Conservation (phyloP, 2,113 vertebrate species). For the Sinocyclocheilus grahami region DNA sequence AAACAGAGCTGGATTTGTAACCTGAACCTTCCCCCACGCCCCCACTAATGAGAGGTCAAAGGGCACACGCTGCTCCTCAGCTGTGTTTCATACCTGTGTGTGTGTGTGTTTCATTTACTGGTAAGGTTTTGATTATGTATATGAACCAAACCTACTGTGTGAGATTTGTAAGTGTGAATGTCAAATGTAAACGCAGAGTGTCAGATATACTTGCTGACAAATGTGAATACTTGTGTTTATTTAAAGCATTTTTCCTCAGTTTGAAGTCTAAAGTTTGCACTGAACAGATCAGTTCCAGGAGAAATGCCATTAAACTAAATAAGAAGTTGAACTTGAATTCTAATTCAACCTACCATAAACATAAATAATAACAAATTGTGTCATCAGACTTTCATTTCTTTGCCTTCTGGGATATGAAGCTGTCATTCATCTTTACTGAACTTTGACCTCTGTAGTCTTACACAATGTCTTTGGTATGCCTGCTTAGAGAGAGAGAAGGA, state of each 20-base stretch:
- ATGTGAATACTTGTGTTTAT: neutral
- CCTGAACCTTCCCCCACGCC: slow-evolving; percentile 83
- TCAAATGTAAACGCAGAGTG: slow-evolving; percentile 5
- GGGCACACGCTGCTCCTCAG: slow-evolving; percentile 78
- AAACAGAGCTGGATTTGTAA: slow-evolving; percentile 97
- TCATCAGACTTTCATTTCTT: neutral
- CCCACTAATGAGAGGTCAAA: slow-evolving; percentile 98
- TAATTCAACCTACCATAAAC: neutral
- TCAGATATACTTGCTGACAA: slow-evolving; percentile 1
- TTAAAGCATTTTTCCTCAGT: neutral
- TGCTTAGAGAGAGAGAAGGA: neutral
- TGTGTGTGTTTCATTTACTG: neutral
- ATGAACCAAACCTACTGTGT: neutral
- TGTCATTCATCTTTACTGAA: slow-evolving; percentile 15
- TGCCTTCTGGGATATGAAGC: slow-evolving; percentile 21
- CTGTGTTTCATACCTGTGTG: slow-evolving; percentile 63
- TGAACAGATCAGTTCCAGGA: neutral
- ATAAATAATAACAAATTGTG: neutral
- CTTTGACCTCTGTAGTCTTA: slow-evolving; percentile 1
- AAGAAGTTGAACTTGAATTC: neutral
- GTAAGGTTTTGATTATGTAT: neutral
- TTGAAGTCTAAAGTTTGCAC: neutral
- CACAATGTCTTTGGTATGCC: slow-evolving; percentile 26
- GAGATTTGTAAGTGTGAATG: neutral
- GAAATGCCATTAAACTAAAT: neutral